Evolutionary conservation across 2,888 invertebrate genomes (phyloP).

Genomic region (Aphrophora alni): DNA sequence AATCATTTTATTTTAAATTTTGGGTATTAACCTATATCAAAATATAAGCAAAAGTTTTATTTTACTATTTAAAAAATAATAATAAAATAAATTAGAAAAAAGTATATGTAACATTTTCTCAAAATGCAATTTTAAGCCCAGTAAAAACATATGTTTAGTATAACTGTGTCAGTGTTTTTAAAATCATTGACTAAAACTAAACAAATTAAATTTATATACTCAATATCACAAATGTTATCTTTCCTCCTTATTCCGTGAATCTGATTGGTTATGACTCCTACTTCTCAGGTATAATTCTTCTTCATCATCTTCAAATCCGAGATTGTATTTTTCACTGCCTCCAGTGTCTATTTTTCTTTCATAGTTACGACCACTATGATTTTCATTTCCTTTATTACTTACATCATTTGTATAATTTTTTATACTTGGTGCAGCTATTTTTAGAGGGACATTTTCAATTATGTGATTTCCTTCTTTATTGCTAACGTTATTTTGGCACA

Average conservation of each 20-base stretch:
- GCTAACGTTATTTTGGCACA: conserved; percentile 3
- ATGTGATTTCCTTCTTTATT: conserved; percentile 34
- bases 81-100: no score
- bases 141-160: not conserved
- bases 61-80: not conserved
- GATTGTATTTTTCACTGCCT: conserved; percentile 31
- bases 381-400: conserved; percentile 24
- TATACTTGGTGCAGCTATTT: conserved; percentile 17
- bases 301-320: conserved; percentile 34
- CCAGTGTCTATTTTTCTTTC: conserved; percentile 28
- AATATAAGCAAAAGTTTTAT: no score
- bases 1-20: no score
- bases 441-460: conserved; percentile 31
- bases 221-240: conserved; percentile 35
- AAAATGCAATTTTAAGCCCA: not conserved
- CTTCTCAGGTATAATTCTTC: conserved; percentile 12
- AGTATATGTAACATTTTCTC: no score
- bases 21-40: no score
- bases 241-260: conserved; percentile 30
- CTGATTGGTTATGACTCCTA: conserved; percentile 25
- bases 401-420: conserved; percentile 28
- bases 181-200: not conserved
- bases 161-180: not conserved
- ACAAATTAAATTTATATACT: not conserved
- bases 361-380: conserved; percentile 22